Base-by-base conservation (phyloP, 2,797 vertebrate species). In the Phrynocephalus vlangalii region DNA sequence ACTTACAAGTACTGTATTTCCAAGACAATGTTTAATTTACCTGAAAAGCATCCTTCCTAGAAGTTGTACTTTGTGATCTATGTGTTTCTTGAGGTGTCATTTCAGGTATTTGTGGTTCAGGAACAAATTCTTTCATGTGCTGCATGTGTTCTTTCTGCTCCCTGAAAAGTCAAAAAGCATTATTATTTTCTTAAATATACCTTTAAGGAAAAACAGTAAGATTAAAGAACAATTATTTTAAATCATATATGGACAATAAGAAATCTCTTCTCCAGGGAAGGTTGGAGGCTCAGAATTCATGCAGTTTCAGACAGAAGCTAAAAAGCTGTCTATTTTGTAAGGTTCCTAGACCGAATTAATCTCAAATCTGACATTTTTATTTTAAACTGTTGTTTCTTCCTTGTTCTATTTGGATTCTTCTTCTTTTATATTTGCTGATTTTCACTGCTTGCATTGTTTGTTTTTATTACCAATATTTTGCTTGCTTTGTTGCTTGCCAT, bases 111-210 rank as follows among this genome's bases (percentile, higher is more conserved):
- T 96, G 91, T 82, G 96, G 86, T 79, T 97, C 96, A 73, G 93
- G 87, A n/a, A 95, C 92, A 90, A 97, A 97, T 80, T 97, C 95
- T 90, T 96, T 97, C 89, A 97, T 77, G 87, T 97, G 96, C 82
- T 97, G 97, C 90, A 98, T 97, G 79, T 96, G 97, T 87, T 98
- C 98, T 94, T 99, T 98, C 83, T 98, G 95, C 93, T 99, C 99
- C 93, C 99, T 99, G 95, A 75, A 88, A 33, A 95, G 95, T 85
- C 13, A 94, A 79, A 90, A 91, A 91, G 38, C 1, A 26, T 91
- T 15, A 85, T 71, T 86, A 94, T 79, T 79, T 81, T 85, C 67
- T 88, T 92, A 92, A 90, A 86, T 3, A 11, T 75, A 79, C 80
- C 18, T 50, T 77, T 50, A 82, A 77, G 78, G 88, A 91, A 44